Evolutionary conservation across 64 coral and sea anemone species (phyloP).

Genomic region (Actinia equina): DNA sequence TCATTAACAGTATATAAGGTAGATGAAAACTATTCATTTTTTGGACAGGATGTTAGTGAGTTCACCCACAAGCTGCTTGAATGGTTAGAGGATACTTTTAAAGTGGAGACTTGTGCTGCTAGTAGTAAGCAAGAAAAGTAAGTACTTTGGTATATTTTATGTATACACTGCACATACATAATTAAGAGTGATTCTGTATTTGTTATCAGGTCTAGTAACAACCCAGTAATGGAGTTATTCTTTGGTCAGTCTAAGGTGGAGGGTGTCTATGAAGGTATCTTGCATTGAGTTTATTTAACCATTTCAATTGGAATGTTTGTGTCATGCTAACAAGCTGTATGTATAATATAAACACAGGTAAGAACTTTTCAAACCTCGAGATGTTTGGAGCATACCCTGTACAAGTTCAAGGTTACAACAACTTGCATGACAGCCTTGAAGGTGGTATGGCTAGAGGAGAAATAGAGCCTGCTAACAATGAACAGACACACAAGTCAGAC

Average conservation of each 20-base stretch:
- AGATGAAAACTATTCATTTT: not conserved
- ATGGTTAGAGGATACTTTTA: slow-evolving; percentile 92
- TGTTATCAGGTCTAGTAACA: slow-evolving; percentile 5
- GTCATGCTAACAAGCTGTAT: not conserved
- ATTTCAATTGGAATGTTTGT: not conserved
- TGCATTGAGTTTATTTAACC: not conserved
- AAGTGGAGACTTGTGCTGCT: slow-evolving; percentile 26
- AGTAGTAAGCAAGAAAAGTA: slow-evolving; percentile 8
- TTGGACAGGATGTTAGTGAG: slow-evolving; percentile 85
- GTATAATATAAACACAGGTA: slow-evolving; percentile 29
- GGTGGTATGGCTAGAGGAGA: slow-evolving; percentile 76
- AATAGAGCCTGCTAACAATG: slow-evolving; percentile 59
- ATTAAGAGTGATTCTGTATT: not conserved
- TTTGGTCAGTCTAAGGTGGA: slow-evolving; percentile 86
- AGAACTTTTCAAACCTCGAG: slow-evolving; percentile 73
- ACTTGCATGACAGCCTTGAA: slow-evolving; percentile 85
- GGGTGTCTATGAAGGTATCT: slow-evolving; percentile 83
- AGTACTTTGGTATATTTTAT: not conserved
- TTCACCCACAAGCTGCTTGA: slow-evolving; percentile 91
- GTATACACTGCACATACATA: too few species aligned
- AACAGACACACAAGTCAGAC: slow-evolving; percentile 56
- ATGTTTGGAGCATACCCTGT: slow-evolving; percentile 88
- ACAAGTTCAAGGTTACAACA: slow-evolving; percentile 69
- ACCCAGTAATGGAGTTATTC: slow-evolving; percentile 87
- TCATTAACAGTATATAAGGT: too few species aligned